Percentiles rank a stretch among this genome's conserved stretches.
Conservation (phyloP, 2,888 invertebrate genomes). For the Andrena haemorrhoa region DNA sequence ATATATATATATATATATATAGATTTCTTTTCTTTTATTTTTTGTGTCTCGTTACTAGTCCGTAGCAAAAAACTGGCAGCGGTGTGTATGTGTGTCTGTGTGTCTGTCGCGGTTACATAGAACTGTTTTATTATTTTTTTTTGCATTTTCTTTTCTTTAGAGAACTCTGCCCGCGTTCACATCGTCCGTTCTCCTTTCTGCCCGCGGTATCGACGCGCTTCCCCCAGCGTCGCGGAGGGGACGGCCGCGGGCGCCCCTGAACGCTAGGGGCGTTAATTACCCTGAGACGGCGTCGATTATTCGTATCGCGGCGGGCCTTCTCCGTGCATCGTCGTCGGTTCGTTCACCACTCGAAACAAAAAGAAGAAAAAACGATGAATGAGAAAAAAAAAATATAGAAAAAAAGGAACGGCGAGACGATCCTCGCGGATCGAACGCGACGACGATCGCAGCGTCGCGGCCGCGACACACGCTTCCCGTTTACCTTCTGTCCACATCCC, state of each 20-base stretch:
- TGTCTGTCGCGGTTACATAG: conserved; percentile 56
- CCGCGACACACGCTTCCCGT: too few relatives aligned
- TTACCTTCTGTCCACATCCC: background rate
- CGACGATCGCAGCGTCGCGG: background rate
- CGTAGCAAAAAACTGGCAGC: conserved; percentile 68
- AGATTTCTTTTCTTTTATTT: conserved; percentile 35
- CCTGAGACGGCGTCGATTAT: conserved; percentile 59
- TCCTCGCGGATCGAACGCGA: background rate
- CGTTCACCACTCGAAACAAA: too few relatives aligned
- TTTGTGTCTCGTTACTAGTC: conserved; percentile 61
- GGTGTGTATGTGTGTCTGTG: conserved; percentile 41
- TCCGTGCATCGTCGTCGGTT: background rate
- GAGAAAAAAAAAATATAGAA: too few relatives aligned
- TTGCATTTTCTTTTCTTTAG: conserved; percentile 1
- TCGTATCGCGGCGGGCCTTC: background rate
- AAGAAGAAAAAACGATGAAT: conserved; percentile 2
- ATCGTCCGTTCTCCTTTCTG: conserved; percentile 6
- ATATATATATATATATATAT: conserved; percentile 53
- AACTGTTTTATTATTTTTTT: conserved; percentile 24
- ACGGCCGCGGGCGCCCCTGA: conserved; percentile 11
- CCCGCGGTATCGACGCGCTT: conserved; percentile 25
- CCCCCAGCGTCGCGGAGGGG: conserved; percentile 18
- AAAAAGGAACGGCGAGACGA: too few relatives aligned
- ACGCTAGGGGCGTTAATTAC: conserved; percentile 47
- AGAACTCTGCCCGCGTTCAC: conserved; percentile 14